Percentiles rank a stretch among this genome's conserved stretches.
phyloP scores from a whole-genome alignment of 1,140 invertebrate species.

The Streblospio benedicti region DNA sequence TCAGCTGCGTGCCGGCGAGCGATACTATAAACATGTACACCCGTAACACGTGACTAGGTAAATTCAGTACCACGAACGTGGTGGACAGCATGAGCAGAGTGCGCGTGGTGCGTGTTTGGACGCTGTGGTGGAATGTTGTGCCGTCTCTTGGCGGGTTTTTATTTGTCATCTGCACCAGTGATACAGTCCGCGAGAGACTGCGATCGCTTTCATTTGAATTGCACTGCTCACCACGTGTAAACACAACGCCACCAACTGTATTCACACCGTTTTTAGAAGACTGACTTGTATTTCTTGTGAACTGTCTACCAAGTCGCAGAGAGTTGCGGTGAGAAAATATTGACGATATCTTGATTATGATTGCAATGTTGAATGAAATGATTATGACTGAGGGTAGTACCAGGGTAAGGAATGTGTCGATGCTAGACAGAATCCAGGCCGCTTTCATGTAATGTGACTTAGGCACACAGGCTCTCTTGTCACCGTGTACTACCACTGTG shows the following conservation, averaged over 20 bases:
- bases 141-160: too few relatives aligned
- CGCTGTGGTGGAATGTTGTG: neutral
- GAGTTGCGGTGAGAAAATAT: slow-evolving; percentile 16
- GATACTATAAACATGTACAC: neutral
- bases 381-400: slow-evolving; percentile 2
- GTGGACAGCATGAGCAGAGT: slow-evolving; percentile 15
- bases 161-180: too few relatives aligned
- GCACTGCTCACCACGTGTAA: too few relatives aligned
- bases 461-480: neutral
- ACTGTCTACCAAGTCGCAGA: neutral
- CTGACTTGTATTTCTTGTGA: neutral
- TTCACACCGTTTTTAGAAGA: neutral
- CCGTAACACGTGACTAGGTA: slow-evolving; percentile 11
- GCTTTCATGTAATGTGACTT: neutral
- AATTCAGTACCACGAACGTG: slow-evolving; percentile 10
- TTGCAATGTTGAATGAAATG: neutral
- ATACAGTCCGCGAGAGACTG: too few relatives aligned
- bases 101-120: slow-evolving; percentile 8
- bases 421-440: neutral
- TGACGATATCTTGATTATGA: slow-evolving; percentile 52
- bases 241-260: neutral
- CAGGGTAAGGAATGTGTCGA: slow-evolving; percentile 12
- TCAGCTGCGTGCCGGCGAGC: neutral
- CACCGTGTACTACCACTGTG: neutral
- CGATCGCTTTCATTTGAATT: too few relatives aligned